Evolutionary conservation across 2,888 invertebrate genomes (phyloP).

Genomic region (Coelogynopora nodosa): DNA sequence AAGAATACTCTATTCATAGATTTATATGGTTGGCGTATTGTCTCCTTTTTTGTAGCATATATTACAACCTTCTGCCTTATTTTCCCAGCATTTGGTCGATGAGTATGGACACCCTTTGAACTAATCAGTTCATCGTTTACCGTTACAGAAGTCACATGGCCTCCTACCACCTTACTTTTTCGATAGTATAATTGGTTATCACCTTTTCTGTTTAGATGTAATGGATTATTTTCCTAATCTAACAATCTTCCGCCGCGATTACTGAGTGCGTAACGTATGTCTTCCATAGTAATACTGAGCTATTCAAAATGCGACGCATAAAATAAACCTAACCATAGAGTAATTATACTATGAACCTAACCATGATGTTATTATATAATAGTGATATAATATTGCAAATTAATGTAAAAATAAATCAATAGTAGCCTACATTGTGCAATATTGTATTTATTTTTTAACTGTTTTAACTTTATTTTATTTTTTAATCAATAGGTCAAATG

Average conservation of each 20-base stretch:
- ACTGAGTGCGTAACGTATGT: background rate
- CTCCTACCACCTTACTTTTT: conserved; percentile 4
- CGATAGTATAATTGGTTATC: background rate
- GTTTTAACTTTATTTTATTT: too few relatives aligned
- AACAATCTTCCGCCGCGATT: conserved; percentile 18
- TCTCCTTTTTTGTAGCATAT: conserved; percentile 8
- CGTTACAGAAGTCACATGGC: background rate
- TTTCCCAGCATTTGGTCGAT: background rate
- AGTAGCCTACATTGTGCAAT: background rate
- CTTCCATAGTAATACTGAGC: conserved; percentile 24
- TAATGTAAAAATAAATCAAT: too few relatives aligned
- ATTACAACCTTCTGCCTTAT: background rate
- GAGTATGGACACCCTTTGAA: conserved; percentile 31
- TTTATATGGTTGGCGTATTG: conserved; percentile 24
- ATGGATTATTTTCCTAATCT: conserved; percentile 13
- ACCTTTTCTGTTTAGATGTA: background rate
- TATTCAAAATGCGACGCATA: background rate
- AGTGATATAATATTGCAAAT: too few relatives aligned
- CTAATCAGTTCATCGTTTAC: conserved; percentile 9
- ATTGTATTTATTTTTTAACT: background rate
- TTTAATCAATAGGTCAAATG: conserved; percentile 10
- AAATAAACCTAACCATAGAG: background rate
- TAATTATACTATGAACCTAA: background rate
- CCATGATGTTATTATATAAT: background rate
- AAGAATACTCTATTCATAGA: conserved; percentile 15